A percentile compares a stretch with the other conserved stretches of the same genome.
Conservation (phyloP, 2,113 vertebrate species). For the Rhynchopsitta pachyrhyncha region DNA sequence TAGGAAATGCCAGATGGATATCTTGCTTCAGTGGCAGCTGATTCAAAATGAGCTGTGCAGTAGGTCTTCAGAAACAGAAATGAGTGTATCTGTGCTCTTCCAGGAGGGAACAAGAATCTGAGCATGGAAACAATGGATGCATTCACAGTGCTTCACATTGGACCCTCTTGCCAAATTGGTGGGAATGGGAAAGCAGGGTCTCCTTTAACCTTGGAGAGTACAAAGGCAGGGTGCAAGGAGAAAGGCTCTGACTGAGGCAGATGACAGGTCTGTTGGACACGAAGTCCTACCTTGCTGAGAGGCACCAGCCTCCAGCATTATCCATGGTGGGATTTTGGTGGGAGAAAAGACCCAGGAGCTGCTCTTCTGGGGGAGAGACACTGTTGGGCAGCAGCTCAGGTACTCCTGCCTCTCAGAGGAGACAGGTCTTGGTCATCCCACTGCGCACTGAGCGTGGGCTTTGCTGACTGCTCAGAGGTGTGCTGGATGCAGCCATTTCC, state of each 20-base stretch:
- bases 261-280: not conserved
- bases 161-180: too few species aligned
- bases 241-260: not conserved
- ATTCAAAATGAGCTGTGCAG: not conserved
- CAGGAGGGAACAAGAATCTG: not conserved
- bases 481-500: not conserved
- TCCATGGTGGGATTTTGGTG: not conserved
- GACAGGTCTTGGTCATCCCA: not conserved
- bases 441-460: not conserved
- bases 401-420: not conserved
- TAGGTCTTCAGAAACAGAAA: not conserved
- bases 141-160: accelerated
- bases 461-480: not conserved
- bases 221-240: not conserved
- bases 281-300: not conserved
- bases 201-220: too few species aligned
- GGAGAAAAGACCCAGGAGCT: not conserved
- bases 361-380: not conserved
- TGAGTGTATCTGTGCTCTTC: not conserved
- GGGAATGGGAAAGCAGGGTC: not conserved
- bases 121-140: accelerated
- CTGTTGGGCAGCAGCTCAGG: not conserved
- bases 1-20: not conserved
- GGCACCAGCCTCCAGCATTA: not conserved
- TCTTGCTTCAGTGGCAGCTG: not conserved